Base-by-base conservation (phyloP, 2,797 vertebrate genomes). In the Lepus townsendii region DNA sequence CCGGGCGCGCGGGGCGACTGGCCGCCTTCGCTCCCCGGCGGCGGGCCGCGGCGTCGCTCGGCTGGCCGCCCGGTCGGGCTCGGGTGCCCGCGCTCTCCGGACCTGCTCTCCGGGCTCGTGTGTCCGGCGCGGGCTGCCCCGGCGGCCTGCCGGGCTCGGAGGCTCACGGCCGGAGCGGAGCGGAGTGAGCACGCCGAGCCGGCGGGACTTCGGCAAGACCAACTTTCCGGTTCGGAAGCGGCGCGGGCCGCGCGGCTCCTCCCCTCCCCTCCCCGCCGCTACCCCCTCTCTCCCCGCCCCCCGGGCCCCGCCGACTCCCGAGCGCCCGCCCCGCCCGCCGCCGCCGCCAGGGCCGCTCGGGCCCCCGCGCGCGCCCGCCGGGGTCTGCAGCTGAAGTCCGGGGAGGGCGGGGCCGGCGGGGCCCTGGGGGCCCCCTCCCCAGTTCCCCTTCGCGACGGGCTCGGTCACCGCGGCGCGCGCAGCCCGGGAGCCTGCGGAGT, bases 141-240 rank as follows among this genome's bases (percentile, higher is more conserved):
- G 94, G 83, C 84, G 63, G 76, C 79, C 84, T 88, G 93, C 76
- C 88, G 35, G 83, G 96, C 97, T 88, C 68, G 71, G 94, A 82
- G 83, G 80, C 91, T 95, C 76, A 68, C 62, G 83, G 84, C 76
- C 97, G 35, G 94, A 80, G 94, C 89, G 86, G 94, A 96, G 79
- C 94, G 85, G 84, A 90, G 12, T 94, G 96, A 88, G 96, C 97
- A 86, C 95, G 80, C 97, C 97, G 93, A 94, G 97, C 85, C 66
- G 97, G 95, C 95, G 84, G 82, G 96, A 97, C 98, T 98, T 98
- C 96, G 97, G 98, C 95, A 96, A 97, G 98, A 98, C 95, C 98
- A 98, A 98, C 98, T 98, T 98, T 98, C 97, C 96, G 98, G 98
- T 98, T 98, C 98, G 98, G 97, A 97, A 98, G 97, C 97, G 68